Evolutionary conservation across 2,113 vertebrate species (phyloP).

Genomic region (Garra rufa): DNA sequence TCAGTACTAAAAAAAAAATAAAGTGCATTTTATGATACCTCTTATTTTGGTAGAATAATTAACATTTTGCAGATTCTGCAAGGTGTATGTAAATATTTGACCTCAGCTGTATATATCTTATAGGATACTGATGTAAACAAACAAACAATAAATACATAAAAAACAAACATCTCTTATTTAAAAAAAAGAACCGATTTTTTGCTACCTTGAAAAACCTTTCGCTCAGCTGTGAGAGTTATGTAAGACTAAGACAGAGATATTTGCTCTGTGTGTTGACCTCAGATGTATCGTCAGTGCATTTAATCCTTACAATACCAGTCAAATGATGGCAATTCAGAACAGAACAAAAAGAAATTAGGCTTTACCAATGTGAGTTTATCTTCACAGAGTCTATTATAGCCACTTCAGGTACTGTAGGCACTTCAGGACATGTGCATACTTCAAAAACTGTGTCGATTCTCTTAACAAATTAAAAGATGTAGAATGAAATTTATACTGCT

Average conservation of each 20-base stretch:
- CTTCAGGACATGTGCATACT: too few species aligned
- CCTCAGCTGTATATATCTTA: too few species aligned
- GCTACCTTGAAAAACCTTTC: background rate
- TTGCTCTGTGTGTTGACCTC: background rate
- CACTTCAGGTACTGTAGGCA: background rate
- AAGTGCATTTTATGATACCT: too few species aligned
- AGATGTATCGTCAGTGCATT: background rate
- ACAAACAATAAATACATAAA: too few species aligned
- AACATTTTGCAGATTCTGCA: too few species aligned
- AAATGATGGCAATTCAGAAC: background rate
- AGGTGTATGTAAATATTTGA: too few species aligned
- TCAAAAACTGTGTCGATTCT: too few species aligned
- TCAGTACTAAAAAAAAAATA: too few species aligned
- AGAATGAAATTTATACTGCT: too few species aligned
- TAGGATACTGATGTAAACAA: too few species aligned
- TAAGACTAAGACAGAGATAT: background rate
- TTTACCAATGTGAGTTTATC: background rate
- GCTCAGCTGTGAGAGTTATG: background rate
- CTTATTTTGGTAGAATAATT: too few species aligned
- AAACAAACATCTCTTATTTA: background rate
- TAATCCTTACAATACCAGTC: background rate
- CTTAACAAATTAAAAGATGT: too few species aligned
- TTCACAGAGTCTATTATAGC: background rate
- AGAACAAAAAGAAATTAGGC: background rate
- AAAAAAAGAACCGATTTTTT: background rate